Conservation (phyloP, 2,797 vertebrate species). For the Melanotaenia pygmaea region DNA sequence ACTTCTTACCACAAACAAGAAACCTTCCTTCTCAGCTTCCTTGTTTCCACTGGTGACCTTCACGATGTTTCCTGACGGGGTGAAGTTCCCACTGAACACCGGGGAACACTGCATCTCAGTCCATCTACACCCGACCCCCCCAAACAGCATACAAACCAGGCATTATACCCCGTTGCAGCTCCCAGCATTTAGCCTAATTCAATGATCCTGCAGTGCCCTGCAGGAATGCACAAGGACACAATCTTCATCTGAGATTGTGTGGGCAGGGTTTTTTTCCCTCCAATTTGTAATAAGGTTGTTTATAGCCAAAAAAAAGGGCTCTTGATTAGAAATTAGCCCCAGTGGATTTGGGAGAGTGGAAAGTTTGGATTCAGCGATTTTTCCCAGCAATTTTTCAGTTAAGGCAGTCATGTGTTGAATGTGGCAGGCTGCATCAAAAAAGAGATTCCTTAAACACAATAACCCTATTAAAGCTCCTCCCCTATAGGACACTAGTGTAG, state of each 20-base stretch:
- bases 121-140: conserved; percentile 85
- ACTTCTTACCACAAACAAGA: conserved; percentile 92
- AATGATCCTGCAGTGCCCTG: conserved; percentile 66
- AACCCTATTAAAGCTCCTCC: conserved; percentile 44
- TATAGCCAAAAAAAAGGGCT: conserved; percentile 49
- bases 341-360: conserved; percentile 52
- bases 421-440: neutral
- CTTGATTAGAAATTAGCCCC: conserved; percentile 44
- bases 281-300: conserved; percentile 57
- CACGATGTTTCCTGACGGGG: conserved; percentile 83
- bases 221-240: conserved; percentile 67
- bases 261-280: conserved; percentile 14
- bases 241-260: conserved; percentile 55
- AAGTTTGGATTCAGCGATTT: conserved; percentile 67
- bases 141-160: conserved; percentile 62
- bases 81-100: conserved; percentile 72
- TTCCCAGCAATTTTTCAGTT: conserved; percentile 76
- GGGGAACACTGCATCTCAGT: conserved; percentile 79
- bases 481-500: conserved; percentile 32
- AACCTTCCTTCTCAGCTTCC: conserved; percentile 80
- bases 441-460: conserved; percentile 56
- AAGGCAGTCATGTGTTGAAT: conserved; percentile 72
- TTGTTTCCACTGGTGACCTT: conserved; percentile 87
- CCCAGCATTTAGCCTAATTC: conserved; percentile 74
- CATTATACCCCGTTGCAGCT: conserved; percentile 63